Evolutionary conservation across 30 jellyfish, hydroid and myxozoan species (phyloP), one percentile per base, ranked within the genome.

Genomic region (Calvadosia cruxmelitensis): DNA sequence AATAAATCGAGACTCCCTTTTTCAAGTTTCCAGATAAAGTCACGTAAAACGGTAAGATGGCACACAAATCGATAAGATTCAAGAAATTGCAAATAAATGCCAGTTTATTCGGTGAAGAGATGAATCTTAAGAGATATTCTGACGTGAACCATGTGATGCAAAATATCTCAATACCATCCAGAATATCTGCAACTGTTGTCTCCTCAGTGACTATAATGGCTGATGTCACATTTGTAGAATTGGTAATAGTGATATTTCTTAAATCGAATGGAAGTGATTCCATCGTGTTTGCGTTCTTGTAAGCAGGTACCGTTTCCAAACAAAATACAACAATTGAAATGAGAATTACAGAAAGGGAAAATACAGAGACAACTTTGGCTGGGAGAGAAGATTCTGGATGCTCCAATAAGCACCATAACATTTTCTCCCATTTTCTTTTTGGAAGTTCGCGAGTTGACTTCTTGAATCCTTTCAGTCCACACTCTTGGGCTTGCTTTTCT

Each of bases 1-100:
- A 80, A 65, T 89, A 81, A 26, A 80, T 80, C 51, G 98, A 81
- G 20, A 89, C 87, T 1, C 85, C 42, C 28, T 78, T 86, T 26
- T 89, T 77, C 15, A 78, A 36, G 26, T 63, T 63, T 1, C 83
- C 62, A 1, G 62, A 67, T 26, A 53, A 75, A 23, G 98, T 89
- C 49, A 89, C 70, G 75, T 80, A 89, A 70, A 89, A 89, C 50
- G 98, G 98, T n/a, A 83, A 68, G 33, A 89, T 89, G 27, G 98
- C 83, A 27, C 80, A 66, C 32, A 89, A 64, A 62, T 89, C 98
- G 49, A 89, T 89, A 31, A 89, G 67, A 65, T 89, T 89, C 34
- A 80, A 67, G 31, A 89, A 67, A 64, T 77, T 74, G 27, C 62
- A 23, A 72, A 89, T 73, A 57, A 89, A 89, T n/a, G 76, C 67